Evolutionary conservation across 2,888 invertebrate species (phyloP).

Genomic region (Epistrophe eligans): DNA sequence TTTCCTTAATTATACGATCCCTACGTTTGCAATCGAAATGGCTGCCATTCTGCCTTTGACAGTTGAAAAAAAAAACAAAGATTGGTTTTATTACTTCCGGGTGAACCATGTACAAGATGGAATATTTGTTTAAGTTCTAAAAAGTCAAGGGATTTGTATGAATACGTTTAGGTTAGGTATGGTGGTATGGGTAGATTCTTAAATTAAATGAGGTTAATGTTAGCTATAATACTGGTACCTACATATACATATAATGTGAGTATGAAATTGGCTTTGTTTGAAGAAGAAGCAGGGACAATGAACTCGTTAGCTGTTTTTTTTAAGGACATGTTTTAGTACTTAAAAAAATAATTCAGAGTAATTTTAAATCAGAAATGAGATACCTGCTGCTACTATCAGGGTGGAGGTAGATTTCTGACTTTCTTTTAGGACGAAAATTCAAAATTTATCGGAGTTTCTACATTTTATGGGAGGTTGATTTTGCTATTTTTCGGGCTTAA

Average conservation of each 20-base stretch:
- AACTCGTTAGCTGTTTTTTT: neutral
- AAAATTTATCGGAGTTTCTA: too few relatives aligned
- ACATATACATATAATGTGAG: too few relatives aligned
- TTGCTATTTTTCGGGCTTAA: too few relatives aligned
- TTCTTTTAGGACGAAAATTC: too few relatives aligned
- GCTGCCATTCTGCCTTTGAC: slow-evolving; percentile 20
- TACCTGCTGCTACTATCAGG: too few relatives aligned
- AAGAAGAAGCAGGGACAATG: neutral
- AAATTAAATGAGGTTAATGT: slow-evolving; percentile 15
- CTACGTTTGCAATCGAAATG: slow-evolving; percentile 38
- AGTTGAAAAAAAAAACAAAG: slow-evolving; percentile 34
- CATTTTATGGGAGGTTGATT: too few relatives aligned
- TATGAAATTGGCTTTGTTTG: neutral
- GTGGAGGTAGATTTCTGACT: too few relatives aligned
- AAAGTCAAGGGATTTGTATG: slow-evolving; percentile 16
- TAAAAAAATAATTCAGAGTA: too few relatives aligned
- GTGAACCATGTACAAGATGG: slow-evolving; percentile 14
- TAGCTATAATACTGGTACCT: neutral
- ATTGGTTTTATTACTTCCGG: slow-evolving; percentile 48
- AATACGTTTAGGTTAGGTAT: too few relatives aligned
- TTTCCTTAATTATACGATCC: neutral
- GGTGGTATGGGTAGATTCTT: neutral
- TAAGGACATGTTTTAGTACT: too few relatives aligned
- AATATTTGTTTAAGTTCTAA: slow-evolving; percentile 22
- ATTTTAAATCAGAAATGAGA: too few relatives aligned